phyloP scores from a whole-genome alignment of 2,888 invertebrate species.

The Azorinus chamasolen region DNA sequence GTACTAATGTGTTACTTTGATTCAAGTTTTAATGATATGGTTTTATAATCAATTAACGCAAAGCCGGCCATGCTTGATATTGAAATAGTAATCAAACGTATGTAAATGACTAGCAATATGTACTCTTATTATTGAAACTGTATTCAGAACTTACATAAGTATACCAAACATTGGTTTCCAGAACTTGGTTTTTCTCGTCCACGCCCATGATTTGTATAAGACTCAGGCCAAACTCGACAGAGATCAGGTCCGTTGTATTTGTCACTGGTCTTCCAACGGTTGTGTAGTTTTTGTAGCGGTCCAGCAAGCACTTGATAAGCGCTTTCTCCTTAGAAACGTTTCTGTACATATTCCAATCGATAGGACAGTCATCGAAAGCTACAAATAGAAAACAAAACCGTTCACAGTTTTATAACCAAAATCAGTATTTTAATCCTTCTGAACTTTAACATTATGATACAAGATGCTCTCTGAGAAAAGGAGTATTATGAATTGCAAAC shows the following conservation, averaged over 20 bases:
- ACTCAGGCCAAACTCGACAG: slow-evolving; percentile 78
- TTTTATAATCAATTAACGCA: too few species aligned
- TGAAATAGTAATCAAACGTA: too few species aligned
- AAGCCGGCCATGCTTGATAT: too few species aligned
- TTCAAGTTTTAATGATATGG: too few species aligned
- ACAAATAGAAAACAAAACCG: slow-evolving; percentile 7
- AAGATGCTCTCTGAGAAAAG: too few species aligned
- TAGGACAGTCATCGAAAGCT: slow-evolving; percentile 54
- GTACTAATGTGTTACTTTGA: too few species aligned
- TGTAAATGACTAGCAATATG: too few species aligned
- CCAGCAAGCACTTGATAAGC: slow-evolving; percentile 81
- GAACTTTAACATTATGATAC: too few species aligned
- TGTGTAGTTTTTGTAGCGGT: slow-evolving; percentile 75
- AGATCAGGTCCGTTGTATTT: slow-evolving; percentile 76
- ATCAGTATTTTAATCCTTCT: too few species aligned
- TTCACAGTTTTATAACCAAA: too few species aligned
- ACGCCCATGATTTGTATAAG: slow-evolving; percentile 81
- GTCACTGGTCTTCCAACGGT: slow-evolving; percentile 79
- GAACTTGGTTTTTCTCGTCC: slow-evolving; percentile 81
- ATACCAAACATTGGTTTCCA: slow-evolving; percentile 81
- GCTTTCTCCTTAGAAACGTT: slow-evolving; percentile 83
- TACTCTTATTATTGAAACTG: too few species aligned
- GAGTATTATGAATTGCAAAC: too few species aligned
- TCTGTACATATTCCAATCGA: slow-evolving; percentile 55
- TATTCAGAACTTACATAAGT: slow-evolving; percentile 75